Evolutionary conservation across 2,113 vertebrate genomes (phyloP), one percentile per base, ranked within the genome.

Genomic region (Nanorana parkeri): DNA sequence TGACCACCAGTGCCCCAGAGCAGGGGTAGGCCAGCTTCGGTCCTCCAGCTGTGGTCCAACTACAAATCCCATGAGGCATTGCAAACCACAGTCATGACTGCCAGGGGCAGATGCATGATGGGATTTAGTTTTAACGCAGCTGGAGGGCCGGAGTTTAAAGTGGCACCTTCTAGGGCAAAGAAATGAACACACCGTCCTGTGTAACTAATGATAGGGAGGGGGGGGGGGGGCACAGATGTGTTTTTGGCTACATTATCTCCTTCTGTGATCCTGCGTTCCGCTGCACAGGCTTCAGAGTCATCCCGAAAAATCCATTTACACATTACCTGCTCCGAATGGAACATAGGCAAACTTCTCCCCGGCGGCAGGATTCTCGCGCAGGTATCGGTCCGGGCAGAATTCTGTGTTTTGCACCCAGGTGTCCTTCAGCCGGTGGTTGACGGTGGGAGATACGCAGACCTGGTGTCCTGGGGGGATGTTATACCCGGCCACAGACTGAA

Each of bases 361-460:
- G 2, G 92, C 92, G 0, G 96, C 95, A 0, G 92, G 93, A 85
- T 94, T 98, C 41, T 99, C 96, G 0, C 91, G 88, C 67, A 98
- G 93, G 84, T 97, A 99, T 0, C 98, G 94, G 52, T 97, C 94
- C 0, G 97, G 97, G 75, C 94, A 90, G 84, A 98, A 99, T 47
- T 95, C 92, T 71, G 94, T 86, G 67, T 93, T 93, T 0, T 96
- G 86, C 0, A 41, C 75, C 98, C 98, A 99, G 26, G 92, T 91
- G 85, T 97, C 96, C 17, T 86, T 89, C 61, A 99, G 96, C 24
- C 96, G 95, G 6, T 99, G 98, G 87, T 99, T 99, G 69, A 99
- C 94, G 1, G 98, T 98, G 11, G 97, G 98, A 64, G 98, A 99
- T 2, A 99, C 97, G 23, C 97, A 99, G 80, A 99, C 96, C 88